phyloP scores from a whole-genome alignment of 2,113 vertebrate species.

The Thryonomys swinderianus region DNA sequence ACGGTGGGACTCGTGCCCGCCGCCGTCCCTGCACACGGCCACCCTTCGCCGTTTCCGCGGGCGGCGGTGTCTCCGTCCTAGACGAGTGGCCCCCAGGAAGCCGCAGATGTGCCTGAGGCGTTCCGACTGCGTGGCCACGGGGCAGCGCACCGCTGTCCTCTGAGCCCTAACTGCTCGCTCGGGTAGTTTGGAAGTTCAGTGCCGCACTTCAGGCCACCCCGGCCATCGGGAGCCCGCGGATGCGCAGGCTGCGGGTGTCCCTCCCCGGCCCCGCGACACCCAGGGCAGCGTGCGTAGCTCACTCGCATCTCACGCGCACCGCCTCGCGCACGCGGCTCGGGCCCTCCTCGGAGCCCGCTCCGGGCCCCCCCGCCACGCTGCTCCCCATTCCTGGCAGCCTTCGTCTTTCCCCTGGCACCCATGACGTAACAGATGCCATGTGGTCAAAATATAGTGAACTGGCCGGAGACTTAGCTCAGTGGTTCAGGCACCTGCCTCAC shows the following conservation, averaged over 20 bases:
- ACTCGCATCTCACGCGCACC: fast-evolving
- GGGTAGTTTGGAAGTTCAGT: neutral
- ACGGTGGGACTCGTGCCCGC: fast-evolving
- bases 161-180: neutral
- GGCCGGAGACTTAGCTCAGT: too few species aligned
- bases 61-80: neutral
- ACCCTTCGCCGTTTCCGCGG: fast-evolving
- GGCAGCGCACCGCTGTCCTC: neutral
- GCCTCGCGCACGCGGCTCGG: neutral
- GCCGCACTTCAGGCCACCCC: neutral
- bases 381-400: neutral
- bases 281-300: fast-evolving
- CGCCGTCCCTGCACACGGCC: neutral
- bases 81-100: neutral
- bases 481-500: too few species aligned
- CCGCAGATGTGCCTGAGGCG: neutral
- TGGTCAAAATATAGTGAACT: neutral
- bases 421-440: neutral
- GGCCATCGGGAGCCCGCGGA: neutral
- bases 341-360: too few species aligned
- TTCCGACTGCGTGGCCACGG: neutral
- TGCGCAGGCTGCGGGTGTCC: neutral
- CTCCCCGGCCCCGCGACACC: fast-evolving
- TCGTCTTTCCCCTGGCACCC: neutral
- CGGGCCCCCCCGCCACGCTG: fast-evolving